Evolutionary conservation across 2,888 invertebrate species (phyloP).

Genomic region (Actias luna): DNA sequence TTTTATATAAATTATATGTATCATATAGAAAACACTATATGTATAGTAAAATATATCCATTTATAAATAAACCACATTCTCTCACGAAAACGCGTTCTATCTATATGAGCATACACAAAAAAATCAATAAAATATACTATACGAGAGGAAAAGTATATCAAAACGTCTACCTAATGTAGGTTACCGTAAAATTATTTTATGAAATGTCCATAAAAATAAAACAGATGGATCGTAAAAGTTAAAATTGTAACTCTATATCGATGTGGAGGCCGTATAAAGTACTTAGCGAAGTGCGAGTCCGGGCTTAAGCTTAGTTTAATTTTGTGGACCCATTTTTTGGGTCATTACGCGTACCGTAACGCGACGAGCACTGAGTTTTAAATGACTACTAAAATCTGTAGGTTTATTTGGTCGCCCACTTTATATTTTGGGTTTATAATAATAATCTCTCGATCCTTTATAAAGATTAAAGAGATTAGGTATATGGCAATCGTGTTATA

Average conservation of each 20-base stretch:
- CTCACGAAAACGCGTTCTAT: too few species aligned
- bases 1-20: too few species aligned
- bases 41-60: too few species aligned
- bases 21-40: too few species aligned
- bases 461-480: conserved; percentile 39
- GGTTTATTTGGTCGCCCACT: conserved; percentile 42
- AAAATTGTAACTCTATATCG: conserved; percentile 63
- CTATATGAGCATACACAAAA: too few species aligned
- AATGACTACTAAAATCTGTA: conserved; percentile 48
- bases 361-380: conserved; percentile 44
- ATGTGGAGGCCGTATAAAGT: conserved; percentile 55
- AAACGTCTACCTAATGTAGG: conserved; percentile 69
- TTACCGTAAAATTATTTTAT: conserved; percentile 70
- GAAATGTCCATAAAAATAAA: conserved; percentile 75
- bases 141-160: conserved; percentile 55
- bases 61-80: too few species aligned
- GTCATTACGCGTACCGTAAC: conserved; percentile 48
- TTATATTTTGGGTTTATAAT: conserved; percentile 41
- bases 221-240: conserved; percentile 65
- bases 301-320: conserved; percentile 58
- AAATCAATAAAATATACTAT: conserved; percentile 58
- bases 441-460: conserved; percentile 47
- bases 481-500: conserved; percentile 20
- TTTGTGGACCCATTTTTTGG: conserved; percentile 57
- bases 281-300: conserved; percentile 39